Conservation (phyloP, 2,888 invertebrate species). For the Prosopocoilus inquinatus region DNA sequence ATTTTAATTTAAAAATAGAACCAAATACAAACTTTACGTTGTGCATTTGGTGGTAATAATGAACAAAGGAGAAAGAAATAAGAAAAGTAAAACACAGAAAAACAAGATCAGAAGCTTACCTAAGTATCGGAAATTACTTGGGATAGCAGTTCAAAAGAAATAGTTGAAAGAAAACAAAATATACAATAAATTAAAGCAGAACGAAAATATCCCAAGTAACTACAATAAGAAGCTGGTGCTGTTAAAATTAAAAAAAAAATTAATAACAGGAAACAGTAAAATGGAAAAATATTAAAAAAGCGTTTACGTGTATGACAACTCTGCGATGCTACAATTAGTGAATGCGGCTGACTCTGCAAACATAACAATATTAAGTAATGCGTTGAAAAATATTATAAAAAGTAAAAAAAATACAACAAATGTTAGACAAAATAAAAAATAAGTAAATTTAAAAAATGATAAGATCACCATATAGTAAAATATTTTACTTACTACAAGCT, state of each 20-base stretch:
- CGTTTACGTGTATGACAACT: slow-evolving; percentile 48
- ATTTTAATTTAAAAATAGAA: no score
- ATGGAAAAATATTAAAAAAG: slow-evolving; percentile 38
- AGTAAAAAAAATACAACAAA: slow-evolving; percentile 29
- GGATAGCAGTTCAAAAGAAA: neutral
- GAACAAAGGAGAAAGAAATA: no score
- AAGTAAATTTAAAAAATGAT: slow-evolving; percentile 8
- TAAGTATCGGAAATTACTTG: no score
- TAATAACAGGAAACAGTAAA: slow-evolving; percentile 21
- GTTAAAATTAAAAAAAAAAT: slow-evolving; percentile 31
- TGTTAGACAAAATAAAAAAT: slow-evolving; percentile 27
- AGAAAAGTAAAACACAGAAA: no score
- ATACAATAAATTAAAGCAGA: slow-evolving; percentile 7
- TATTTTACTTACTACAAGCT: slow-evolving; percentile 30
- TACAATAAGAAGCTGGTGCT: slow-evolving; percentile 33
- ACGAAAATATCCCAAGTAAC: slow-evolving; percentile 24
- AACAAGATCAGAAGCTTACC: no score
- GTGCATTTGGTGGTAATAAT: no score
- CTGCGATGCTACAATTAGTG: slow-evolving; percentile 51
- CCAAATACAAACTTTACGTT: no score
- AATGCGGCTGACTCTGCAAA: slow-evolving; percentile 50
- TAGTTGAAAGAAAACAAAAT: slow-evolving; percentile 12
- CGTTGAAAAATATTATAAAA: slow-evolving; percentile 33
- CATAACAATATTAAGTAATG: slow-evolving; percentile 49
- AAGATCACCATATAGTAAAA: slow-evolving; percentile 20